Percentiles rank a stretch among this genome's conserved stretches.
phyloP scores from a whole-genome alignment of 2,113 vertebrate species.

The Stegostoma tigrinum region DNA sequence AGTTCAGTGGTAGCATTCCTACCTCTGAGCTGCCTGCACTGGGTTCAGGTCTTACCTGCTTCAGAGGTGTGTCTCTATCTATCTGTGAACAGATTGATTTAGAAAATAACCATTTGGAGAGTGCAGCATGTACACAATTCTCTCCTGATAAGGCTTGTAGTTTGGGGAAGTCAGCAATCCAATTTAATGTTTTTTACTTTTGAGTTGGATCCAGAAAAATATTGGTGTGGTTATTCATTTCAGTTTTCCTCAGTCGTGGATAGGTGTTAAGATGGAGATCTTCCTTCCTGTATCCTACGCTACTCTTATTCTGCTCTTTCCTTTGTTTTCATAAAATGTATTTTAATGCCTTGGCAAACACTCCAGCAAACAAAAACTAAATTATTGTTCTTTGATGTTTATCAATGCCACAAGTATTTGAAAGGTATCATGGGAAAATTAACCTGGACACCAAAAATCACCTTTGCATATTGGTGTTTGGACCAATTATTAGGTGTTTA shows the following conservation, averaged over 20 bases:
- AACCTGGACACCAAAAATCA: neutral
- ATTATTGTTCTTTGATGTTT: neutral
- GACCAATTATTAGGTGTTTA: neutral
- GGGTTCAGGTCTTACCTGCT: too few relatives aligned
- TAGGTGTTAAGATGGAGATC: neutral
- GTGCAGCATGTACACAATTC: too few relatives aligned
- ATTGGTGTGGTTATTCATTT: neutral
- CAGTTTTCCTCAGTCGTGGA: neutral
- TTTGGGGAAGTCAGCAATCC: neutral
- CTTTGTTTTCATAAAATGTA: neutral
- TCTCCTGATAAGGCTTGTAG: too few relatives aligned
- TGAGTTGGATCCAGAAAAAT: neutral
- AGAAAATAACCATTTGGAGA: too few relatives aligned
- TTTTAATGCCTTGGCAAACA: neutral
- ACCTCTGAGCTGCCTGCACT: too few relatives aligned
- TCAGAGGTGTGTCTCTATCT: too few relatives aligned
- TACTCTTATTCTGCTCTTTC: neutral
- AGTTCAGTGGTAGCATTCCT: too few relatives aligned
- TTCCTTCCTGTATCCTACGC: neutral
- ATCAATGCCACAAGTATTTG: neutral
- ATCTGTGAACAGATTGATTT: too few relatives aligned
- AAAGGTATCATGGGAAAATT: neutral
- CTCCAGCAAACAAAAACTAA: neutral
- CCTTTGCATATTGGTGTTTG: neutral
- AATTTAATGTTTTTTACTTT: neutral